These are phyloP conservation scores for Plemyria rubiginata DNA, from an alignment of 2,888 invertebrate species.

Conservation along the genomic window DNA sequence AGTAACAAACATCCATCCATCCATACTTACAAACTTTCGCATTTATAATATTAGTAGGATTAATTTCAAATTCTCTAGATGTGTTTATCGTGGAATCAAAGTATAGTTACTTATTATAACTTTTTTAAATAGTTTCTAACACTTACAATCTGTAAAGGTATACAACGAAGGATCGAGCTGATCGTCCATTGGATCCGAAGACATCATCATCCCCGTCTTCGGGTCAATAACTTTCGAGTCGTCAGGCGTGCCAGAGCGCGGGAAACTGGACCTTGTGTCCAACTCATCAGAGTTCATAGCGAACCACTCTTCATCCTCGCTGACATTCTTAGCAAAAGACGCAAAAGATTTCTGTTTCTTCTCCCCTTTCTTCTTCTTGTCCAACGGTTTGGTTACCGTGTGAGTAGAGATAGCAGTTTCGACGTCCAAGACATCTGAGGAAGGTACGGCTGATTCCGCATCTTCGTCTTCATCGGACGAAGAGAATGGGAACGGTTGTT, in stretches of 20 bases:
- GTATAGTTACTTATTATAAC: background rate
- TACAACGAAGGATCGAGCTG: slow-evolving; percentile 58
- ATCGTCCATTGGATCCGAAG: slow-evolving; percentile 67
- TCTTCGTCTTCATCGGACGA: slow-evolving; percentile 47
- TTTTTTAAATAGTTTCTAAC: background rate
- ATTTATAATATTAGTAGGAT: too few relatives aligned
- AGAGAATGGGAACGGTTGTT: slow-evolving; percentile 40
- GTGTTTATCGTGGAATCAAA: background rate
- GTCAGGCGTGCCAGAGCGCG: slow-evolving; percentile 70
- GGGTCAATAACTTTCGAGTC: slow-evolving; percentile 63
- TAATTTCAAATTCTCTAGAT: too few relatives aligned
- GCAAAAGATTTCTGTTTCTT: slow-evolving; percentile 59
- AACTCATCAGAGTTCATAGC: slow-evolving; percentile 68
- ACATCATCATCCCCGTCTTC: slow-evolving; percentile 47
- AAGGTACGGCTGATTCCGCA: slow-evolving; percentile 39
- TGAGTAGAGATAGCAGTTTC: slow-evolving; percentile 74
- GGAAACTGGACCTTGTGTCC: slow-evolving; percentile 74
- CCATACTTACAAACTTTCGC: too few relatives aligned
- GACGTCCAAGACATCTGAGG: slow-evolving; percentile 57
- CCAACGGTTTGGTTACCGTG: slow-evolving; percentile 67
- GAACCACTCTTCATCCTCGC: slow-evolving; percentile 75
- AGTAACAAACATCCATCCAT: too few relatives aligned
- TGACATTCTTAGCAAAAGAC: slow-evolving; percentile 52
- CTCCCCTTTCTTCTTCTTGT: slow-evolving; percentile 50
- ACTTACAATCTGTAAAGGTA: slow-evolving; percentile 74